Percentiles rank a stretch among this genome's conserved stretches.
Evolutionary conservation across 2,797 vertebrate species (phyloP).

Genomic region (Artibeus jamaicensis): DNA sequence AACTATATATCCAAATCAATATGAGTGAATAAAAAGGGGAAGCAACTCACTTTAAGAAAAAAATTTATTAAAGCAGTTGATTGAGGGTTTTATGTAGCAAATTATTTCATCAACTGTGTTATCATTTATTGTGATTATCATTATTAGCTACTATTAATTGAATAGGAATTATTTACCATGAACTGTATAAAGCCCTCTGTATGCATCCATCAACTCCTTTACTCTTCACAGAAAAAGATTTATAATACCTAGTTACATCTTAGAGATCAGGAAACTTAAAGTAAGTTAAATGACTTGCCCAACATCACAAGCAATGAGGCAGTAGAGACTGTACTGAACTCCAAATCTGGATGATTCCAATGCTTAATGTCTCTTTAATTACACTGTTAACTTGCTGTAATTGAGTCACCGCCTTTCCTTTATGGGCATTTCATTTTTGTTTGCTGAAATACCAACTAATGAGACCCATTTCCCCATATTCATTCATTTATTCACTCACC

Average conservation of each 20-base stretch:
- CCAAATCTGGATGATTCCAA: not conserved
- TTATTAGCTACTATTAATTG: conserved; percentile 11
- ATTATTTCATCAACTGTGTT: not conserved
- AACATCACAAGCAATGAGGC: not conserved
- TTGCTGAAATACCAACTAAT: not conserved
- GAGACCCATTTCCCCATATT: not conserved
- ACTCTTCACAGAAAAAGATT: not conserved
- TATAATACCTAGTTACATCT: not conserved
- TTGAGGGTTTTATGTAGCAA: not conserved
- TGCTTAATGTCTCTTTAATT: not conserved
- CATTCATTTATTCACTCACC: not conserved
- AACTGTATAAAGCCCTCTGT: not conserved
- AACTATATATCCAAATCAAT: not conserved
- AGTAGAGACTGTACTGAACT: not conserved
- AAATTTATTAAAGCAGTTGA: not conserved
- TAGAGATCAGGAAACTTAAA: conserved; percentile 10
- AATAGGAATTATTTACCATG: not conserved
- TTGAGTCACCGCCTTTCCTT: not conserved
- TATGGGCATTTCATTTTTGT: not conserved
- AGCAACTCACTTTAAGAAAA: not conserved
- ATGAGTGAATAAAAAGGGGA: not conserved
- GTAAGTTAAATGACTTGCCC: not conserved
- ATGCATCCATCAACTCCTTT: not conserved
- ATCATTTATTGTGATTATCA: conserved; percentile 16
- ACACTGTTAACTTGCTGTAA: not conserved